A percentile compares a stretch with the other conserved stretches of the same genome.
Conservation (phyloP, 2,888 invertebrate genomes). For the Psylliodes chrysocephalus region DNA sequence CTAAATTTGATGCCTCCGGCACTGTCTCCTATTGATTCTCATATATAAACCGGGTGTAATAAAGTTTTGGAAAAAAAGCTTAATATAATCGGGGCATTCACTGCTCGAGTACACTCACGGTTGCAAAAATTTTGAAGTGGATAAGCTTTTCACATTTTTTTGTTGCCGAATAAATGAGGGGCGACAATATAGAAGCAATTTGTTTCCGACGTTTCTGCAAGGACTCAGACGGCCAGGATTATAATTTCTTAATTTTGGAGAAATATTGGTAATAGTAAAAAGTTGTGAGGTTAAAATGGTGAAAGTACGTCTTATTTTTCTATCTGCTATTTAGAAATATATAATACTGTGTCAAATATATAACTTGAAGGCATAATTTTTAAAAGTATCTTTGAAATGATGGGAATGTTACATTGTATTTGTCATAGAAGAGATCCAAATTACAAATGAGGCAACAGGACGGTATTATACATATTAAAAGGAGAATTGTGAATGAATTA, state of each 20-base stretch:
- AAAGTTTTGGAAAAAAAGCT: slow-evolving; percentile 34
- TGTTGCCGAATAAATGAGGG: slow-evolving; percentile 28
- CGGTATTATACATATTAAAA: too few relatives aligned
- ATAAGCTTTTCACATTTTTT: slow-evolving; percentile 22
- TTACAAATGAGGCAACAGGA: too few relatives aligned
- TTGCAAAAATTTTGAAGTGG: slow-evolving; percentile 33
- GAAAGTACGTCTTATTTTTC: background rate
- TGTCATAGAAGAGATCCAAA: too few relatives aligned
- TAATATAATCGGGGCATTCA: slow-evolving; percentile 36
- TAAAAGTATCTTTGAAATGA: too few relatives aligned
- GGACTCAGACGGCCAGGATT: background rate
- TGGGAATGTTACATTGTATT: too few relatives aligned
- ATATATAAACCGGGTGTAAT: slow-evolving; percentile 42
- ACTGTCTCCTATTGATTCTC: slow-evolving; percentile 42
- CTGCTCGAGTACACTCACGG: slow-evolving; percentile 23
- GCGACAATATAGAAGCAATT: slow-evolving; percentile 22
- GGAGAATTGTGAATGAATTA: too few relatives aligned
- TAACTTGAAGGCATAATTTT: too few relatives aligned
- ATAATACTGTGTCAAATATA: too few relatives aligned
- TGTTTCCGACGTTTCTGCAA: slow-evolving; percentile 20
- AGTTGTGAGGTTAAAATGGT: background rate
- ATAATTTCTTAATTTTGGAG: slow-evolving; percentile 20
- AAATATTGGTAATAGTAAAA: background rate
- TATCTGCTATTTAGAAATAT: too few relatives aligned
- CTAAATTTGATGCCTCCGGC: background rate